Base-by-base conservation (phyloP, 1,140 invertebrate genomes). In the Globodera ellingtonae region DNA sequence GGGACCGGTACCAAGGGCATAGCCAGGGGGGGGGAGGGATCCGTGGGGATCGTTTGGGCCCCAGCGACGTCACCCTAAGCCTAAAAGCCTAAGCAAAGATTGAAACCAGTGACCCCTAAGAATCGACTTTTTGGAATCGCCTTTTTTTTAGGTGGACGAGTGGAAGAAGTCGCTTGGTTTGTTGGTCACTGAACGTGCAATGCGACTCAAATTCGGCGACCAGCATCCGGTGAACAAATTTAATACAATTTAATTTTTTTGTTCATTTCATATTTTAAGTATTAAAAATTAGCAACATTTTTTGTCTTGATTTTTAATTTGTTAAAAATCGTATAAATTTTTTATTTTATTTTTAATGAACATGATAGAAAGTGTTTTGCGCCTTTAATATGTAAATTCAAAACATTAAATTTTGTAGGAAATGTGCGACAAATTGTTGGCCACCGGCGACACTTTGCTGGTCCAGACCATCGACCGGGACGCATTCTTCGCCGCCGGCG, bases 141-240 rank as follows among this genome's bases (percentile, higher is more conserved):
- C n/a, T n/a, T n/a, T 69, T 75, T 75, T 35, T 24, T 46, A 80
- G 35, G 46, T 86, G n/a, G 84, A 86, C 5, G 52, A 47, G 6
- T 86, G 84, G 84, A 86, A 86, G 50, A 47, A 56, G 5, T 74
- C 76, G 18, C 47, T 86, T 9, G 84, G 84, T 3, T 15, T 86
- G 6, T 10, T 69, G 8, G 75, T 83, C 21, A 59, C 87, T 24
- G 13, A 59, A 46, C 47, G 83, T 65, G 84, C 86, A 15, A 80
- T 77, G 70, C 47, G 18, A 6, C 50, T 13, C 18, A 86, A 86
- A 69, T 86, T 86, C 56, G 47, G 46, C 13, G 67, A 10, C 18
- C 67, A 35, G 35, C 56, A 35, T 81, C 50, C 10, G 56, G 59
- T 72, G 66, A 21, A 5, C 48, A 59, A 2, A 35, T 35, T 35